Conservation (phyloP, 2,797 vertebrate species). For the Oryzias dopingdopingensis region DNA sequence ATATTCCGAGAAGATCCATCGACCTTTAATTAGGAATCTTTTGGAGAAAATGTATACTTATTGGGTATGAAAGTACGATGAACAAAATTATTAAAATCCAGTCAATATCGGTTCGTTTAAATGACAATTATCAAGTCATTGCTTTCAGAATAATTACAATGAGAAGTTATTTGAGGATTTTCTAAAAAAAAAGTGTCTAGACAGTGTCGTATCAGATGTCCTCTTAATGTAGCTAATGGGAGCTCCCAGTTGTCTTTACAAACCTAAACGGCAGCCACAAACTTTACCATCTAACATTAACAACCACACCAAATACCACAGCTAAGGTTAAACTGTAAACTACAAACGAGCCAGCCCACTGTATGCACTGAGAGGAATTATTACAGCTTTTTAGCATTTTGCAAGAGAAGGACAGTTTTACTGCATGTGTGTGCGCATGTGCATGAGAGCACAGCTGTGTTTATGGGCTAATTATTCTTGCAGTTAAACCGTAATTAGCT, state of each 20-base stretch:
- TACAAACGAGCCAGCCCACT: constrained; percentile 58
- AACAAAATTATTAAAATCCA: too few species aligned
- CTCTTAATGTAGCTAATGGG: constrained; percentile 62
- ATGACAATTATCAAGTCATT: neutral
- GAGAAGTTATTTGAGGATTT: constrained; percentile 14
- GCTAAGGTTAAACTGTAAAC: constrained; percentile 56
- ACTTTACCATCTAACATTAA: constrained; percentile 64
- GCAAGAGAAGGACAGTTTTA: constrained; percentile 43
- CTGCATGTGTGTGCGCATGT: constrained; percentile 23
- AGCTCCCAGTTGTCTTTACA: constrained; percentile 48
- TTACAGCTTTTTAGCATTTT: constrained; percentile 50
- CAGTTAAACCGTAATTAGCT: constrained; percentile 67
- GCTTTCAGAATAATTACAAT: neutral
- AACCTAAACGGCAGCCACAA: constrained; percentile 54
- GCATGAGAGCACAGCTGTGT: constrained; percentile 47
- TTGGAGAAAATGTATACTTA: neutral
- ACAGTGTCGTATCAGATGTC: constrained; percentile 63
- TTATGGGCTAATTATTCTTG: constrained; percentile 74
- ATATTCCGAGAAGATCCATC: constrained; percentile 18
- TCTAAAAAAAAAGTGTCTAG: constrained; percentile 50
- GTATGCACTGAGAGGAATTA: constrained; percentile 29
- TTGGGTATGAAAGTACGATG: too few species aligned
- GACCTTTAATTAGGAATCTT: constrained; percentile 12
- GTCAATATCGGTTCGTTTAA: constrained; percentile 1
- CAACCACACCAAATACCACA: constrained; percentile 60